Evolutionary conservation across 2,797 vertebrate genomes (phyloP).

Genomic region (Neopelma chrysocephalum): DNA sequence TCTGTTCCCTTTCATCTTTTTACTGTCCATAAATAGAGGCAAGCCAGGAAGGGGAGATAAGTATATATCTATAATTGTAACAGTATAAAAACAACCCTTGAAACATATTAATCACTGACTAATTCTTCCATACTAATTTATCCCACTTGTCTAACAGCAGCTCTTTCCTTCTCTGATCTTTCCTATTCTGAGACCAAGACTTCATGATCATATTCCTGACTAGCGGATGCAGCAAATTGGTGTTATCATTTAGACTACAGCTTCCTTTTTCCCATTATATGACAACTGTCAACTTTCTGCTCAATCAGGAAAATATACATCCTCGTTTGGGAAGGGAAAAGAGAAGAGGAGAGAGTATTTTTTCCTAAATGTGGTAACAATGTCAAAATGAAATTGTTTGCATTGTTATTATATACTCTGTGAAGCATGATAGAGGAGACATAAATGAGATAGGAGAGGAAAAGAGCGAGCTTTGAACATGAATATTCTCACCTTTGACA

Average conservation of each 20-base stretch:
- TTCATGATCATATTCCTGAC: constrained; percentile 35
- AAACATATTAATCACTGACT: constrained; percentile 66
- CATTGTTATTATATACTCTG: neutral
- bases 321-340: neutral
- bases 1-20: constrained; percentile 30
- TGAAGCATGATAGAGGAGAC: neutral
- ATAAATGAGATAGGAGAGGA: neutral
- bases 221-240: constrained; percentile 31
- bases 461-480: neutral
- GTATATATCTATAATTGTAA: constrained; percentile 59
- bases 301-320: neutral
- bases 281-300: constrained; percentile 12
- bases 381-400: neutral
- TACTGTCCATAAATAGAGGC: constrained; percentile 61
- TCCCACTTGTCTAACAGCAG: constrained; percentile 48
- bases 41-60: constrained; percentile 60
- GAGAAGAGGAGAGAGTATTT: neutral
- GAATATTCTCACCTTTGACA: neutral
- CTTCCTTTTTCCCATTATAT: constrained; percentile 40
- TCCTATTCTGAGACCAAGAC: constrained; percentile 50
- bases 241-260: constrained; percentile 19
- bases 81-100: constrained; percentile 46
- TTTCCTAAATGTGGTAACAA: neutral
- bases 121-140: constrained; percentile 64
- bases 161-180: constrained; percentile 42